A percentile compares a stretch with the other conserved stretches of the same genome.
Evolutionary conservation across 2,888 invertebrate species (phyloP).

Genomic region (Andrena praecox): DNA sequence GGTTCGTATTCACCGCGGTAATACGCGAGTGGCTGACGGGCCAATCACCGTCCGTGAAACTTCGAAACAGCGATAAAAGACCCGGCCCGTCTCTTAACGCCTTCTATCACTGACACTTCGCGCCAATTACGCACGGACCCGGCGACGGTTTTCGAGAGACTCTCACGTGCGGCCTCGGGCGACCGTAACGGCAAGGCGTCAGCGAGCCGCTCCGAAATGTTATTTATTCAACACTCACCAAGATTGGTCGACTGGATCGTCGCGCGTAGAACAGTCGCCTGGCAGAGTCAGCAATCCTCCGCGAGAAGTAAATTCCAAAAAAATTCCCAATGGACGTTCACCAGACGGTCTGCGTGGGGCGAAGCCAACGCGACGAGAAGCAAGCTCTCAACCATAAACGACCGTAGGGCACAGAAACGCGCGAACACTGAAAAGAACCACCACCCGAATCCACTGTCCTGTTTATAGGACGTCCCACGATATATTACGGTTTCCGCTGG

Average conservation of each 20-base stretch:
- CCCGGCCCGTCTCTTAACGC: neutral
- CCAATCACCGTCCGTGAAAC: constrained; percentile 20
- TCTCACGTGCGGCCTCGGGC: neutral
- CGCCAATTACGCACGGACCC: constrained; percentile 3
- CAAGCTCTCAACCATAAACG: constrained; percentile 38
- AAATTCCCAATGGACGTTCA: constrained; percentile 40
- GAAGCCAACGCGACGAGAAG: constrained; percentile 33
- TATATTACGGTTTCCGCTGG: constrained; percentile 39
- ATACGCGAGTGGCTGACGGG: constrained; percentile 18
- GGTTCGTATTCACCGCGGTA: constrained; percentile 45
- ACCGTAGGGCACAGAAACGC: constrained; percentile 22
- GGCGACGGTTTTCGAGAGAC: neutral
- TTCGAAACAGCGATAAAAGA: constrained; percentile 26
- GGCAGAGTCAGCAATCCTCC: constrained; percentile 35
- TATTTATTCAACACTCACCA: constrained; percentile 55
- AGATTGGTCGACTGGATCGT: constrained; percentile 42
- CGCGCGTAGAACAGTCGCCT: constrained; percentile 5
- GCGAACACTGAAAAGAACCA: constrained; percentile 61
- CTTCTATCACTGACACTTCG: constrained; percentile 19
- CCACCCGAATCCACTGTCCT: constrained; percentile 67
- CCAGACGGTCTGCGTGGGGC: constrained; percentile 19
- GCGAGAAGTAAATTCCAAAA: constrained; percentile 18
- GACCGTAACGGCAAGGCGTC: neutral
- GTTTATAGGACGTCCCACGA: constrained; percentile 48
- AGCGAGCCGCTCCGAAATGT: neutral